phyloP scores from a whole-genome alignment of 1,140 invertebrate genomes.

The Papilio xuthus region DNA sequence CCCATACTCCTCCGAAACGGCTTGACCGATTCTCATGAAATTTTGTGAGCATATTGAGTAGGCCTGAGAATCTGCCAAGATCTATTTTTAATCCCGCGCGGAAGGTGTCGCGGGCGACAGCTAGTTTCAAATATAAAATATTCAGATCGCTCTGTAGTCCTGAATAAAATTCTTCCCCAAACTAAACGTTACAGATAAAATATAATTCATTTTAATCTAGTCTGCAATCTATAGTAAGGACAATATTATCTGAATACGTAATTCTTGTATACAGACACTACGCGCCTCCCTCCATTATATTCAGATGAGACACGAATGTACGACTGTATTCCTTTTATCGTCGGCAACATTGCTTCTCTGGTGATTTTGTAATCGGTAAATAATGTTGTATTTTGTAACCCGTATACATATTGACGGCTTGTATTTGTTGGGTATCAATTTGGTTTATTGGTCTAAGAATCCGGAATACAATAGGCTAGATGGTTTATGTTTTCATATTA shows the following conservation, averaged over 20 bases:
- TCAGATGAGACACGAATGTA: slow-evolving; percentile 64
- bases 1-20: no score
- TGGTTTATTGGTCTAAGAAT: background rate
- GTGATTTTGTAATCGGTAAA: slow-evolving; percentile 22
- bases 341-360: slow-evolving; percentile 14
- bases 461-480: background rate
- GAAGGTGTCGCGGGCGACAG: no score
- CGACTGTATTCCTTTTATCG: slow-evolving; percentile 50
- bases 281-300: slow-evolving; percentile 66
- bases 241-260: slow-evolving; percentile 29
- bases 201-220: slow-evolving; percentile 29
- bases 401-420: background rate
- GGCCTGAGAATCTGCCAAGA: no score
- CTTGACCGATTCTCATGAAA: no score
- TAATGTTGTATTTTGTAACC: slow-evolving; percentile 24
- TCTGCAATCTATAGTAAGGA: slow-evolving; percentile 24
- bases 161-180: background rate
- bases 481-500: no score
- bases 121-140: no score
- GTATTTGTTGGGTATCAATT: slow-evolving; percentile 7
- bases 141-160: background rate
- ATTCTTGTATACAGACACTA: slow-evolving; percentile 48
- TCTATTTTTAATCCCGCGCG: no score
- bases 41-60: no score
- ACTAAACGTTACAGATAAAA: background rate